Evolutionary conservation across 2,888 invertebrate genomes (phyloP), one percentile per base, ranked within the genome.

Genomic region (Mechanitis mazaeus): DNA sequence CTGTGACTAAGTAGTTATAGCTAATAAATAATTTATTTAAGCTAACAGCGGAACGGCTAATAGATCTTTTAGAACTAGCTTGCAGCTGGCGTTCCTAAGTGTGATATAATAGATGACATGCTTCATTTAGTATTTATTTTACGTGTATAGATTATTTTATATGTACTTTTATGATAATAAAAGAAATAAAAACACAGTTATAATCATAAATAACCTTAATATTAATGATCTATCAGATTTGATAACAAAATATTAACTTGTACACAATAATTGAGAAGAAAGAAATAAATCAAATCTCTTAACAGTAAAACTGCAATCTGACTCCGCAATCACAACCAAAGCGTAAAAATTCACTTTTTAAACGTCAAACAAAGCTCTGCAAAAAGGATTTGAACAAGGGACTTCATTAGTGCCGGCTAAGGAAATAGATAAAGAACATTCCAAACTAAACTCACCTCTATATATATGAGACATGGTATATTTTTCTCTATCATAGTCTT

Each of bases 341-440:
- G 59, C 59, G 55, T 59, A 63, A 54, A 65, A 60, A 66, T 69
- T 63, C 63, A 66, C 61, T 64, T 68, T 20, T 62, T 64, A 62
- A 64, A 65, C 67, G 64, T 63, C 68, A 68, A 69, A 67, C 67
- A 68, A 69, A 66, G 60, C 64, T 58, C 58, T 55, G 62, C 64
- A 69, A 66, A 50, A 60, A 65, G 62, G 63, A 64, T 64, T 64
- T 66, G 64, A 66, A 65, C 68, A 67, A 68, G 68, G 64, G 66
- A 66, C 66, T 69, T 69, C 69, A 69, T 69, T 69, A 69, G 68
- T 64, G 63, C 62, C 58, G 57, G 57, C 64, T 66, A 64, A 66
- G 68, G 60, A 66, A 69, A 61, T 60, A 55, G 66, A 64, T 62
- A 62, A 65, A 64, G 64, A 63, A 50, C 54, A 54, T 20, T 20